Conservation (phyloP, 2,797 vertebrate genomes). For the Chelmon rostratus region DNA sequence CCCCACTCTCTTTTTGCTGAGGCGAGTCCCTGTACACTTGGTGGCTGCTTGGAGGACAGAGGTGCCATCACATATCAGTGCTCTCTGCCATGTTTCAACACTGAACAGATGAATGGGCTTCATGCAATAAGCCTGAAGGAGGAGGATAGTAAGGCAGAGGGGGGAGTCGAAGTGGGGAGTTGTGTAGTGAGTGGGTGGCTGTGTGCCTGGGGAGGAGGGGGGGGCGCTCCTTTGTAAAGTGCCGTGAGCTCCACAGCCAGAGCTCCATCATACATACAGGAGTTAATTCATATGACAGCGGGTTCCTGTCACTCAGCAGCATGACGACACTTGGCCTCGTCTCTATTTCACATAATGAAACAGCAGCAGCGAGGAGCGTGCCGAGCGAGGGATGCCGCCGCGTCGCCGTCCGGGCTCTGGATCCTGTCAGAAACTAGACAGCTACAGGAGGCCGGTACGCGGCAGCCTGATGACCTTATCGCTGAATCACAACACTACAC, state of each 20-base stretch:
- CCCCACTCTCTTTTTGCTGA: conserved; percentile 45
- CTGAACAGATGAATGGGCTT: conserved; percentile 80
- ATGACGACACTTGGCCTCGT: conserved; percentile 64
- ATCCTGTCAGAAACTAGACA: conserved; percentile 52
- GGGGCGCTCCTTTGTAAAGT: conserved; percentile 49
- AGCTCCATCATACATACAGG: conserved; percentile 72
- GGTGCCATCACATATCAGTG: conserved; percentile 77
- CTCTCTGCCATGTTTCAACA: conserved; percentile 74
- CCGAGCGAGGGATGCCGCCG: conserved; percentile 39
- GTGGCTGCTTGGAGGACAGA: conserved; percentile 62
- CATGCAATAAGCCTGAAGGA: conserved; percentile 75
- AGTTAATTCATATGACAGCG: conserved; percentile 81
- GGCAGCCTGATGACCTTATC: conserved; percentile 72
- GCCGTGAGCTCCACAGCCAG: conserved; percentile 69
- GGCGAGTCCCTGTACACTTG: conserved; percentile 47
- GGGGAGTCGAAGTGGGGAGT: conserved; percentile 38
- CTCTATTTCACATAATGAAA: conserved; percentile 78
- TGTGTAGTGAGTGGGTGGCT: conserved; percentile 7
- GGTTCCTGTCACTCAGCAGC: conserved; percentile 73
- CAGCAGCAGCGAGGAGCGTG: conserved; percentile 15
- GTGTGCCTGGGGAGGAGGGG: conserved; percentile 2
- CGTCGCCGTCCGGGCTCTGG: conserved; percentile 34
- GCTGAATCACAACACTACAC: conserved; percentile 59
- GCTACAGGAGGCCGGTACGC: conserved; percentile 35
- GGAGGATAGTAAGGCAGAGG: conserved; percentile 46